A percentile compares a stretch with the other conserved stretches of the same genome.
Conservation (phyloP, 1,140 invertebrate genomes). For the Euborellia annulipes region DNA sequence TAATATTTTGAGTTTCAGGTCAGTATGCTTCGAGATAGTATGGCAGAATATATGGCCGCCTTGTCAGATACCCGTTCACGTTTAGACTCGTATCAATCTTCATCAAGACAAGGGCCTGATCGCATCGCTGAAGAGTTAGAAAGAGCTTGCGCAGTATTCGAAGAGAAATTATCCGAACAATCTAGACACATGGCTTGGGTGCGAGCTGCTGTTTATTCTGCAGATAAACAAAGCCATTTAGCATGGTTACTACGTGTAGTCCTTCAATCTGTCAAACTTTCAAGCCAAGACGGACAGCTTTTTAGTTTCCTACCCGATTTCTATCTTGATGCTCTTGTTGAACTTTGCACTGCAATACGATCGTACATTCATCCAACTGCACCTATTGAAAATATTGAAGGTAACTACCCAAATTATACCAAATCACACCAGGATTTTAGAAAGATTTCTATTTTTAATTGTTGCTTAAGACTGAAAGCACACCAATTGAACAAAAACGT, state of each 20-base stretch:
- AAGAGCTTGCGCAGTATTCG: slow-evolving; percentile 33
- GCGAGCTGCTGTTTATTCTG: slow-evolving; percentile 38
- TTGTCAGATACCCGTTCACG: slow-evolving; percentile 33
- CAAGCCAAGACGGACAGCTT: slow-evolving; percentile 42
- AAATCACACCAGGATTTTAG: too few species aligned
- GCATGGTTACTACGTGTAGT: slow-evolving; percentile 43
- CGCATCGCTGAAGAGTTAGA: slow-evolving; percentile 30
- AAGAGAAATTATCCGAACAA: slow-evolving; percentile 37
- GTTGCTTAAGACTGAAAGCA: too few species aligned
- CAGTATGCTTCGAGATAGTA: slow-evolving; percentile 32
- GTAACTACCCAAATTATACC: too few species aligned
- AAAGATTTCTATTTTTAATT: too few species aligned
- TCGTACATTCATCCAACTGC: slow-evolving; percentile 48
- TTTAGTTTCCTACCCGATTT: slow-evolving; percentile 71
- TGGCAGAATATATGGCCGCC: slow-evolving; percentile 38
- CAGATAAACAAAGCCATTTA: slow-evolving; percentile 38
- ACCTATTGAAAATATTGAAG: slow-evolving; percentile 36
- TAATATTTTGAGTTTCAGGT: slow-evolving; percentile 8
- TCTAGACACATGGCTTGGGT: slow-evolving; percentile 46
- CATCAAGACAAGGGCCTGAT: slow-evolving; percentile 15
- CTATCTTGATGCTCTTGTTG: slow-evolving; percentile 57
- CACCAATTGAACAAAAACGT: too few species aligned
- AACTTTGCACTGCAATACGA: slow-evolving; percentile 39
- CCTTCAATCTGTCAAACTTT: slow-evolving; percentile 35
- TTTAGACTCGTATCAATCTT: slow-evolving; percentile 19